Percentiles rank a stretch among this genome's conserved stretches.
These are phyloP conservation scores for Palloptera scutellata DNA, from an alignment of 2,888 invertebrate species.

Conservation along the genomic window DNA sequence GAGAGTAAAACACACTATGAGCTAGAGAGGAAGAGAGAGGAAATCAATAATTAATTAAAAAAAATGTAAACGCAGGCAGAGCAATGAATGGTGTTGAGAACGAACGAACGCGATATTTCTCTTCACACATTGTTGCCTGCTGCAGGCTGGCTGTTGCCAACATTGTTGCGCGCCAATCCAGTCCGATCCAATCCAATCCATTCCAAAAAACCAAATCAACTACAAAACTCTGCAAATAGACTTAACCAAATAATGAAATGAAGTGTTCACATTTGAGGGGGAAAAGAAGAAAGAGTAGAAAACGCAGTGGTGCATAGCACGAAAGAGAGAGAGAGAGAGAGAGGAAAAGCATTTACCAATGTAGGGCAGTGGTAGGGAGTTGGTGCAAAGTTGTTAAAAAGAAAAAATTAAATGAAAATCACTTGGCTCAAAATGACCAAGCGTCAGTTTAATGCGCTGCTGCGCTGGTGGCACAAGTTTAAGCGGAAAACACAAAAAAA, in stretches of 20 bases:
- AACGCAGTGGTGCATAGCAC: too few species aligned
- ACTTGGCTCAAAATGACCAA: too few species aligned
- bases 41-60: conserved; percentile 12
- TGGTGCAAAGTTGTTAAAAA: not conserved
- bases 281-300: conserved; percentile 2
- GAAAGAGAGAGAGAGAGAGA: too few species aligned
- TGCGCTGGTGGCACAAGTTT: too few species aligned
- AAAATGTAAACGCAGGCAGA: conserved; percentile 6
- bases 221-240: conserved; percentile 27
- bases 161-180: conserved; percentile 4
- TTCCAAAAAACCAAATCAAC: conserved; percentile 30
- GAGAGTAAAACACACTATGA: not conserved
- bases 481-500: not conserved
- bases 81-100: conserved; percentile 1
- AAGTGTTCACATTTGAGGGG: conserved; percentile 11
- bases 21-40: conserved; percentile 7
- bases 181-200: conserved; percentile 21
- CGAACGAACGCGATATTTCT: conserved; percentile 1
- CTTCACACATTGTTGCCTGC: not conserved
- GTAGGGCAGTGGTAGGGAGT: too few species aligned
- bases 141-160: not conserved
- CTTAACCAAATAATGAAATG: conserved; percentile 18
- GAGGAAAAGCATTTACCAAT: too few species aligned
- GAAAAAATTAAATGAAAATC: not conserved
- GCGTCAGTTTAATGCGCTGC: too few species aligned